Percentiles rank a stretch among this genome's conserved stretches.
Evolutionary conservation across 2,113 vertebrate genomes (phyloP).

Genomic region (Neoarius graeffei): DNA sequence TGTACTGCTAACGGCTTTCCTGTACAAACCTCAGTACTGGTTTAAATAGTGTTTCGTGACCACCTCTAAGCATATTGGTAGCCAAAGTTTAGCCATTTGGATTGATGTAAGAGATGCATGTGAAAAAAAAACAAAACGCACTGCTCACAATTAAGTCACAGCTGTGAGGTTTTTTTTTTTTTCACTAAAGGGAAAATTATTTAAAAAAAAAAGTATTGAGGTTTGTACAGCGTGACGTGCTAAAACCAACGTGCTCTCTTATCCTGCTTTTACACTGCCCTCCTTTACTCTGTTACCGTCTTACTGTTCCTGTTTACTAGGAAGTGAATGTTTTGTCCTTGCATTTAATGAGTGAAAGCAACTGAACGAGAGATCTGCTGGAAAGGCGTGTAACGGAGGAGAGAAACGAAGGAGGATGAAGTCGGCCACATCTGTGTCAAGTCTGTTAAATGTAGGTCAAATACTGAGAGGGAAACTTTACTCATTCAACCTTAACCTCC

Average conservation of each 20-base stretch:
- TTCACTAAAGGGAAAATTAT: too few species aligned
- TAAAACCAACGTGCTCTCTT: background rate
- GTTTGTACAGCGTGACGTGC: background rate
- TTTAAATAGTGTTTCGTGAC: background rate
- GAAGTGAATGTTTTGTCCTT: background rate
- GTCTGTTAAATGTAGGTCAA: slow-evolving; percentile 23
- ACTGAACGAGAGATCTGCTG: background rate
- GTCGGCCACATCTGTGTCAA: background rate
- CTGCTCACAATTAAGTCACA: background rate
- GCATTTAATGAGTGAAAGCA: background rate
- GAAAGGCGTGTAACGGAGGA: background rate
- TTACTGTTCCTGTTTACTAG: background rate
- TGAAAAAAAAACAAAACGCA: background rate
- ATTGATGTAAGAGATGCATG: background rate
- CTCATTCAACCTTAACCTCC: background rate
- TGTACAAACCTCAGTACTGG: background rate
- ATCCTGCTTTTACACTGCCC: background rate
- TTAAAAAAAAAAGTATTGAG: background rate
- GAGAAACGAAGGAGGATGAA: background rate
- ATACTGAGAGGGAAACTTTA: background rate
- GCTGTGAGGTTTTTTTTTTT: background rate
- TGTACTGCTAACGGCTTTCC: background rate
- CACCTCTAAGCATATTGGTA: background rate
- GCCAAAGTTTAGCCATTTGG: too few species aligned
- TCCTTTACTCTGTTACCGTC: background rate